A percentile compares a stretch with the other conserved stretches of the same genome.
These are phyloP conservation scores for Sinocyclocheilus grahami DNA, from an alignment of 2,113 vertebrate genomes.

Conservation along the genomic window DNA sequence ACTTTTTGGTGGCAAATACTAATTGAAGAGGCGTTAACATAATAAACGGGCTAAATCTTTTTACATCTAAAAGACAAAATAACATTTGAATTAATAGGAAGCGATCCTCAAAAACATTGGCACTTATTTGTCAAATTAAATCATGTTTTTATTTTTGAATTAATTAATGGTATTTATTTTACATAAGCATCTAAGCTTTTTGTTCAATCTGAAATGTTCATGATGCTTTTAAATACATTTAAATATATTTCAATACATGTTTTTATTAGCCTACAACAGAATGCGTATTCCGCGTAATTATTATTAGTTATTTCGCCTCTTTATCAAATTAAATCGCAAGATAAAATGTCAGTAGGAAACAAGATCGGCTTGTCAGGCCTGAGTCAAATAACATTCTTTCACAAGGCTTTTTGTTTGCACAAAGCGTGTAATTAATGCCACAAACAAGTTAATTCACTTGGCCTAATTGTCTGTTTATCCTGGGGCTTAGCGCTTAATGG, in stretches of 20 bases:
- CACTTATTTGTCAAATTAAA: background rate
- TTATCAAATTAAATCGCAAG: slow-evolving; percentile 26
- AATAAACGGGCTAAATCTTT: background rate
- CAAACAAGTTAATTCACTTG: slow-evolving; percentile 65
- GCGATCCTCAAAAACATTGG: background rate
- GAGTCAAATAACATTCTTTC: slow-evolving; percentile 59
- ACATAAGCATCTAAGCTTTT: background rate
- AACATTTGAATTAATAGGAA: background rate
- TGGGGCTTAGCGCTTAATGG: slow-evolving; percentile 60
- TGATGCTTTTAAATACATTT: background rate
- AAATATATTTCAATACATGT: background rate
- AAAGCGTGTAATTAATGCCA: slow-evolving; percentile 64
- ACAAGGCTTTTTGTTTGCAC: slow-evolving; percentile 59
- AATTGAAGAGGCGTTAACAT: background rate
- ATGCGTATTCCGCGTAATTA: slow-evolving; percentile 31
- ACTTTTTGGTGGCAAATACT: too few species aligned
- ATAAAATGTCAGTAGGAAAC: slow-evolving; percentile 28
- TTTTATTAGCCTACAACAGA: background rate
- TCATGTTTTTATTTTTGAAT: background rate
- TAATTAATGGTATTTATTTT: background rate
- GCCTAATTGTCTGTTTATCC: slow-evolving; percentile 64
- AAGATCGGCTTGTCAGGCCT: slow-evolving; percentile 48
- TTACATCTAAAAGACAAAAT: background rate
- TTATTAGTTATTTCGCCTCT: background rate
- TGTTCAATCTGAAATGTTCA: background rate